A percentile compares a stretch with the other conserved stretches of the same genome.
Evolutionary conservation across 2,888 invertebrate genomes (phyloP).

Genomic region (Drosophila cracens): DNA sequence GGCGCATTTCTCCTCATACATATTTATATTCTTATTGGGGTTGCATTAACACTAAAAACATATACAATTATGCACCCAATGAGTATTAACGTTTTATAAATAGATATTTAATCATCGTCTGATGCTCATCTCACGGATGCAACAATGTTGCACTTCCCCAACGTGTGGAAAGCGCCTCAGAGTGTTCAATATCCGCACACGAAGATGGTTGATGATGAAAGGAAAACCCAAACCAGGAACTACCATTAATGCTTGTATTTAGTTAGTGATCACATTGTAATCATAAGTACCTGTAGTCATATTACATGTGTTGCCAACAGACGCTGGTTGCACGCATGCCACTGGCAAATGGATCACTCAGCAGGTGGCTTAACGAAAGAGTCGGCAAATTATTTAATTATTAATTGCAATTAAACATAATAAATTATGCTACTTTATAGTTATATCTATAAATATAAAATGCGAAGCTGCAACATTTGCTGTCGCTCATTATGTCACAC

Average conservation of each 20-base stretch:
- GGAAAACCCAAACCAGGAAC: slow-evolving; percentile 27
- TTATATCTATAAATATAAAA: slow-evolving; percentile 3
- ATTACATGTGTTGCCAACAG: slow-evolving; percentile 6
- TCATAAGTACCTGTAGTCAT: slow-evolving; percentile 3
- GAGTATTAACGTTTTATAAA: background rate
- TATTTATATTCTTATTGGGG: slow-evolving; percentile 14
- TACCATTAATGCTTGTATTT: slow-evolving; percentile 7
- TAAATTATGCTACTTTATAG: slow-evolving; percentile 38
- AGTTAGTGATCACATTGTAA: slow-evolving; percentile 21
- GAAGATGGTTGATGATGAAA: slow-evolving; percentile 6
- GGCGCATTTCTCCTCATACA: background rate
- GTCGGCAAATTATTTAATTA: slow-evolving; percentile 47
- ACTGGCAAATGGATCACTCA: background rate
- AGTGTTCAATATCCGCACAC: slow-evolving; percentile 40
- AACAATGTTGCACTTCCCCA: slow-evolving; percentile 40
- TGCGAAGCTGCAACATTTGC: slow-evolving; percentile 22
- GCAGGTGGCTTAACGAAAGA: slow-evolving; percentile 11
- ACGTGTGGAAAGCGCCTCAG: slow-evolving; percentile 7
- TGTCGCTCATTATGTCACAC: slow-evolving; percentile 44
- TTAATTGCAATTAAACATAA: slow-evolving; percentile 57
- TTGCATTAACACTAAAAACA: background rate
- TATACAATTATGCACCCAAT: background rate
- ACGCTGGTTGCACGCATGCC: slow-evolving; percentile 20
- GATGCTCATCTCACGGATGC: slow-evolving; percentile 33
- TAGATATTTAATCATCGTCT: slow-evolving; percentile 7